Conservation (phyloP, 2,888 invertebrate genomes). For the Dendrolimus pini region DNA sequence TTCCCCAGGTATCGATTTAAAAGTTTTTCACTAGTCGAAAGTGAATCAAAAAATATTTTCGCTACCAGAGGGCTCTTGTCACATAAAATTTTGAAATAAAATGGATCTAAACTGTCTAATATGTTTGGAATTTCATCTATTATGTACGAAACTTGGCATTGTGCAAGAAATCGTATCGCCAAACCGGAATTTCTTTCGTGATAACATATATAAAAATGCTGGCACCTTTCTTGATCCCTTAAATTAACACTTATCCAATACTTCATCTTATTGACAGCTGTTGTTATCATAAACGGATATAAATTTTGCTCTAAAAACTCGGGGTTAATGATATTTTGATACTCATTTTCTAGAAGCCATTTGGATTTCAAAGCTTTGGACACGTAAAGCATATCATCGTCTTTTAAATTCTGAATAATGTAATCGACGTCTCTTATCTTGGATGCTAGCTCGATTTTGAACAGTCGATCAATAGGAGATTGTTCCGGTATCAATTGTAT, state of each 20-base stretch:
- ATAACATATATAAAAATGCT: constrained; percentile 20
- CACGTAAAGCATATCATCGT: constrained; percentile 49
- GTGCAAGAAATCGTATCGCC: constrained; percentile 18
- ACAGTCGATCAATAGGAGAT: constrained; percentile 39
- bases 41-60: constrained; percentile 14
- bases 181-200: constrained; percentile 11
- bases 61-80: constrained; percentile 15
- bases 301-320: constrained; percentile 36
- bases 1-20: constrained; percentile 9
- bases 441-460: constrained; percentile 49
- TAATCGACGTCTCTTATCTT: constrained; percentile 34
- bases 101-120: constrained; percentile 15
- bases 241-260: constrained; percentile 16
- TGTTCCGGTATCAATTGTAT: constrained; percentile 21
- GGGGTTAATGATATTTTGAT: constrained; percentile 39
- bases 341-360: constrained; percentile 39
- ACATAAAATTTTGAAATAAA: constrained; percentile 18
- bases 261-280: constrained; percentile 26
- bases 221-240: constrained; percentile 13
- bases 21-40: constrained; percentile 7
- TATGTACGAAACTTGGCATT: constrained; percentile 12
- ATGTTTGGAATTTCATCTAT: constrained; percentile 11
- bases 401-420: constrained; percentile 39
- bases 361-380: constrained; percentile 42
- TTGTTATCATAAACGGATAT: constrained; percentile 43